phyloP scores from a whole-genome alignment of 2,113 vertebrate species.

The Dicerorhinus sumatrensis region DNA sequence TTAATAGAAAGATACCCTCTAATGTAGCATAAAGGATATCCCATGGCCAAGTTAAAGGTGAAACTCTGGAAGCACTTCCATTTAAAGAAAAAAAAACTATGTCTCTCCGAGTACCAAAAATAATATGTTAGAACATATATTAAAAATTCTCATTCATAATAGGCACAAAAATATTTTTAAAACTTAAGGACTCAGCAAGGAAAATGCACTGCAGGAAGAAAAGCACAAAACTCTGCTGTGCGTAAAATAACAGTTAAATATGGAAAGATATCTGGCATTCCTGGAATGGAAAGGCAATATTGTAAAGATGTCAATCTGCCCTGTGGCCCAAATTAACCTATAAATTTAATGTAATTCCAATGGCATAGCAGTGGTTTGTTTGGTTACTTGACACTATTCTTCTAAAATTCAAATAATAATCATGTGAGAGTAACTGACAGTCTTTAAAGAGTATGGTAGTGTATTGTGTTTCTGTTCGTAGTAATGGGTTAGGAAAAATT shows the following conservation, averaged over 20 bases:
- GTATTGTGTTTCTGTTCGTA: not conserved
- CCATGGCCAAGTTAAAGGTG: not conserved
- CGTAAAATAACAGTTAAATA: slow-evolving; percentile 5
- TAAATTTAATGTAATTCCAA: not conserved
- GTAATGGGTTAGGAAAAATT: not conserved
- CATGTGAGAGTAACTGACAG: not conserved
- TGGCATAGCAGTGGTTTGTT: not conserved
- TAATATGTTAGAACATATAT: not conserved
- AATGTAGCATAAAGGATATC: not conserved
- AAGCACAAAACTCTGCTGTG: not conserved
- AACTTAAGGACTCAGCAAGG: not conserved
- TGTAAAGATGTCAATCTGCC: not conserved
- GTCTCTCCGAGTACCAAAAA: not conserved
- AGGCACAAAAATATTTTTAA: not conserved
- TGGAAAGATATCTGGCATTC: not conserved
- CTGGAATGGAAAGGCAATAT: not conserved
- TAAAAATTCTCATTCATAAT: not conserved
- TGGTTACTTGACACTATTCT: not conserved
- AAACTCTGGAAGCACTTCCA: not conserved
- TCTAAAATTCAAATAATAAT: slow-evolving; percentile 36
- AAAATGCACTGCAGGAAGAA: not conserved
- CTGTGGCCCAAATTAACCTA: not conserved
- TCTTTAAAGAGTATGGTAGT: not conserved
- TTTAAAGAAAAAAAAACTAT: not conserved
- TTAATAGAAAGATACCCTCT: not conserved